Evolutionary conservation across 2,113 vertebrate species (phyloP).

Genomic region (Hiodon alosoides): DNA sequence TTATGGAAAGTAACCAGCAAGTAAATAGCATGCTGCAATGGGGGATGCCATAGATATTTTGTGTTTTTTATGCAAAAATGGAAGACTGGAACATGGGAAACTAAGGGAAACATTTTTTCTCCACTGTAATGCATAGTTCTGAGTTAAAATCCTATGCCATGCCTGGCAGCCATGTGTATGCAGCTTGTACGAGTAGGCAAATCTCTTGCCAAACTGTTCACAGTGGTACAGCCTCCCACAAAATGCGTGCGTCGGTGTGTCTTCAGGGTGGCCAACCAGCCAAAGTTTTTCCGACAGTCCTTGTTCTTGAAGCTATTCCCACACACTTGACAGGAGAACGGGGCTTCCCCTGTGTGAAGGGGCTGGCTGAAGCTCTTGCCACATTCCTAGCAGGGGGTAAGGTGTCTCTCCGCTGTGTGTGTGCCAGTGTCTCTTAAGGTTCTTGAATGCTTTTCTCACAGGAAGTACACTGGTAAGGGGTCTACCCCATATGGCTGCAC

Average conservation of each 20-base stretch:
- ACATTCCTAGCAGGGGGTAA: constrained; percentile 19
- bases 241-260: constrained; percentile 6
- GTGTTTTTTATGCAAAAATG: no score
- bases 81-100: no score
- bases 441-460: constrained; percentile 17
- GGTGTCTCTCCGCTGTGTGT: constrained; percentile 21
- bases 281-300: constrained; percentile 13
- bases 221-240: constrained; percentile 1
- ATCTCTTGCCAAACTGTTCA: background rate
- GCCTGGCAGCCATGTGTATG: constrained; percentile 5
- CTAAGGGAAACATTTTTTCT: no score
- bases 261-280: constrained; percentile 8
- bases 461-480: background rate
- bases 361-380: constrained; percentile 28
- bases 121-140: no score
- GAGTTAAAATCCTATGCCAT: no score
- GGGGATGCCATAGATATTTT: no score
- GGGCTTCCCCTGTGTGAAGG: constrained; percentile 20
- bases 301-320: constrained; percentile 20
- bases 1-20: no score
- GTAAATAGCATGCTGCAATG: no score
- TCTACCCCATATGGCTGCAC: constrained; percentile 10
- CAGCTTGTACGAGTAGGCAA: constrained; percentile 5
- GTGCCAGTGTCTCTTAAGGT: constrained; percentile 21
- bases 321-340: background rate